Conservation (phyloP, 1,140 invertebrate species). For the Drosophila pectinifera region DNA sequence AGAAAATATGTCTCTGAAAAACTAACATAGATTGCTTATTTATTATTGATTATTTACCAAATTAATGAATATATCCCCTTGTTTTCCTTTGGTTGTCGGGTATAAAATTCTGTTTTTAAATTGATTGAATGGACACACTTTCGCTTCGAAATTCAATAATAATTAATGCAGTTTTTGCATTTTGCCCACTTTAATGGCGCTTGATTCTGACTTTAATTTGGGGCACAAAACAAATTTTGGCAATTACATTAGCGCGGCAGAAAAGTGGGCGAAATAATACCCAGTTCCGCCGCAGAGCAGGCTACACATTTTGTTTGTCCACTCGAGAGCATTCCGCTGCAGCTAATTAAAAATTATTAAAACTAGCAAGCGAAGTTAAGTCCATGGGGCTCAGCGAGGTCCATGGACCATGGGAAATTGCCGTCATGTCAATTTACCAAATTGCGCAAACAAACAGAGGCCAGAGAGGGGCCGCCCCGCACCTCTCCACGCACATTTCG, state of each 20-base stretch:
- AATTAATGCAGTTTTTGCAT: constrained; percentile 9
- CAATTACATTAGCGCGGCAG: constrained; percentile 33
- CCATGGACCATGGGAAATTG: constrained; percentile 40
- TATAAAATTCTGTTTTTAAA: neutral
- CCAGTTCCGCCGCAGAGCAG: constrained; percentile 14
- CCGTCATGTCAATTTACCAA: constrained; percentile 54
- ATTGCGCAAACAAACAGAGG: constrained; percentile 57
- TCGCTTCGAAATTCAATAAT: constrained; percentile 16
- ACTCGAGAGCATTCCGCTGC: constrained; percentile 35
- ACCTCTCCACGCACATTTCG: constrained; percentile 33
- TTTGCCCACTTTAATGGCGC: constrained; percentile 19
- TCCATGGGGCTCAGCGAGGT: constrained; percentile 29
- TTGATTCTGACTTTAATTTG: constrained; percentile 34
- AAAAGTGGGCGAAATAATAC: constrained; percentile 12
- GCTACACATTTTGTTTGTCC: constrained; percentile 34
- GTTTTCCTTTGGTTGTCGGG: neutral
- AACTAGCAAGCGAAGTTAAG: constrained; percentile 45
- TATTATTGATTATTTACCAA: neutral
- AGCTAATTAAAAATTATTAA: constrained; percentile 60
- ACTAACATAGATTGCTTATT: constrained; percentile 1
- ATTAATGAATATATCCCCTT: neutral
- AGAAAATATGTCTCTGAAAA: neutral
- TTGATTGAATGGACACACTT: constrained; percentile 7
- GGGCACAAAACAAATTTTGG: constrained; percentile 26
- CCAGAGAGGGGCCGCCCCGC: neutral